Base-by-base conservation (phyloP, 2,113 vertebrate genomes). In the Cranoglanis bouderius region DNA sequence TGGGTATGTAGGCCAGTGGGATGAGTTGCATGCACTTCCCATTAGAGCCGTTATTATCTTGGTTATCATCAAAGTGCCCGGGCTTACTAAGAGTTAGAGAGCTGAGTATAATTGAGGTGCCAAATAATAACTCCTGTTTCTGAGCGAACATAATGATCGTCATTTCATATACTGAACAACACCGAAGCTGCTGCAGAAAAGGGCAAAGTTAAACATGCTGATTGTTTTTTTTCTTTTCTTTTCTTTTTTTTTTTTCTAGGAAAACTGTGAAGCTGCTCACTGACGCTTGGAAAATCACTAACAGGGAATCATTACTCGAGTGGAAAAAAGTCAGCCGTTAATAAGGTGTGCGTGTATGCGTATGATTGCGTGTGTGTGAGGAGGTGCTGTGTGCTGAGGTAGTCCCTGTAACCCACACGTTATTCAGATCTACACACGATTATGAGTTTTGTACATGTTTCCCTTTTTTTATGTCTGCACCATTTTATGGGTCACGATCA, bases 221-320 rank as follows among this genome's bases (percentile, higher is more conserved):
- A 43, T n/a, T 32, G 43, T 84, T 72, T 43, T 57, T 29, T 67
- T 10, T 51, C 8, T 87, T 38, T 85, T 2, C 10, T 49, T 80
- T 74, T 46, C 43, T 29, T 67, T 10, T 43, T 13, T 87, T 32
- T 83, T 88, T 90, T 75, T 85, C 12, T 90, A 96, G 96, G 93
- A 95, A 91, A 77, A 93, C 85, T 21, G 94, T 94, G 90, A 94
- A 93, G 91, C 84, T 92, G 38, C 93, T 96, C n/a, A 92, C 88
- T 51, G 95, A 94, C 84, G 89, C 95, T 35, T 96, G 94, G 95
- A 91, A 90, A 78, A 89, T 96, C 88, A 91, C 90, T 0, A 94
- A 96, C 90, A 93, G 85, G 91, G 89, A 93, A 14, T 90, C 92
- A 70, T 92, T 96, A 49, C 57, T 90, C 35, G 86, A 94, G 82